Evolutionary conservation across 2,888 invertebrate species (phyloP).

Genomic region (Epsilonema sp.): DNA sequence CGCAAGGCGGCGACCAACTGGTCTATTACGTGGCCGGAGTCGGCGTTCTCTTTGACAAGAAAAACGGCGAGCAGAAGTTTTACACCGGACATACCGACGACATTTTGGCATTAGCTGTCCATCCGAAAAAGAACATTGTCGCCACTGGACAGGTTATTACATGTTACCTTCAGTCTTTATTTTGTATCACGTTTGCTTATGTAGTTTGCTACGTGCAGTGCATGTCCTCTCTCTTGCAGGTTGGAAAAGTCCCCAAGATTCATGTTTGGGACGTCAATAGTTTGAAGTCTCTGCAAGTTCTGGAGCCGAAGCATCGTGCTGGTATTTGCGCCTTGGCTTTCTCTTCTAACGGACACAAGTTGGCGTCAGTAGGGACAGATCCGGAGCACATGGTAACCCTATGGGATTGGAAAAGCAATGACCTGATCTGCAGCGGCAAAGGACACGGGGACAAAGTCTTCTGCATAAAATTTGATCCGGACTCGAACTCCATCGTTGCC

Average conservation of each 20-base stretch:
- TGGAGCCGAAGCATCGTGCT: conserved; percentile 14
- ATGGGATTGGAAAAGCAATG: conserved; percentile 33
- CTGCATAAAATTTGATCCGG: background rate
- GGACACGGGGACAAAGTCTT: background rate
- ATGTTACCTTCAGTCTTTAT: too few species aligned
- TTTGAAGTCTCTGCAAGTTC: conserved; percentile 31
- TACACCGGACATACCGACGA: conserved; percentile 35
- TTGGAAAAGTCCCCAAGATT: conserved; percentile 31
- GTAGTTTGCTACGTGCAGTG: too few species aligned
- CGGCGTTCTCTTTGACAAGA: conserved; percentile 30
- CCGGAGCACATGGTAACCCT: conserved; percentile 33
- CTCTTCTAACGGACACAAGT: conserved; percentile 32
- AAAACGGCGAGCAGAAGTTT: conserved; percentile 29
- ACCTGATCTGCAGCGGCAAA: background rate
- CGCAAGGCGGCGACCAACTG: conserved; percentile 29
- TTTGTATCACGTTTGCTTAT: too few species aligned
- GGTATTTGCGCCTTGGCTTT: conserved; percentile 33
- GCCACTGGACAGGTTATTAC: conserved; percentile 37
- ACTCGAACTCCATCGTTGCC: conserved; percentile 24
- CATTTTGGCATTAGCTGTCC: conserved; percentile 32
- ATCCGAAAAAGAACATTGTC: conserved; percentile 31
- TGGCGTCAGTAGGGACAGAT: conserved; percentile 34
- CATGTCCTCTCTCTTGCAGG: too few species aligned
- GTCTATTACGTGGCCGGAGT: conserved; percentile 35
- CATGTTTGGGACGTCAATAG: conserved; percentile 34